Conservation (phyloP, 2,113 vertebrate species). For the Caranx ignobilis region DNA sequence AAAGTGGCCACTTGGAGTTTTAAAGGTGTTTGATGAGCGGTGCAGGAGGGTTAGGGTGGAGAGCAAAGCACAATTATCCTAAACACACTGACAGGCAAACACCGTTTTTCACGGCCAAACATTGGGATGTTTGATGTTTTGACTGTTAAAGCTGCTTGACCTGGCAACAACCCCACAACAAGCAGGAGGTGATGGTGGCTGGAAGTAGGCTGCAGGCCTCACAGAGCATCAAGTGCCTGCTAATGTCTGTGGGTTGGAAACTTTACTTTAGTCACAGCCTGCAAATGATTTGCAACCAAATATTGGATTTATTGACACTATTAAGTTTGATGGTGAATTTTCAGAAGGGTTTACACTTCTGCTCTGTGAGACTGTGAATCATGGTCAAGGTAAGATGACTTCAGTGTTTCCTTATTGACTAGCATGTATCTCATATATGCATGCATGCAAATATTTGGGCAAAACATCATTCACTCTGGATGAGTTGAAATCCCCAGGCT, state of each 20-base stretch:
- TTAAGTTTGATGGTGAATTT: neutral
- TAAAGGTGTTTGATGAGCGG: neutral
- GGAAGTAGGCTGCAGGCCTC: neutral
- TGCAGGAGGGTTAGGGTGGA: no score
- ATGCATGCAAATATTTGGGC: constrained; percentile 21
- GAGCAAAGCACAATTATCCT: no score
- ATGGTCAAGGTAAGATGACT: constrained; percentile 14
- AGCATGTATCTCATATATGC: constrained; percentile 11
- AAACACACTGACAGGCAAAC: no score
- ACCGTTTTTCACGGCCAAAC: no score
- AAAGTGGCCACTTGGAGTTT: neutral
- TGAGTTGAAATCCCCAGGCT: constrained; percentile 4
- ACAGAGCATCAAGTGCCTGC: neutral
- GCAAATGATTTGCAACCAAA: neutral
- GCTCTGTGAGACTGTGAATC: neutral
- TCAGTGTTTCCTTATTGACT: neutral
- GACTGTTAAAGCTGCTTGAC: neutral
- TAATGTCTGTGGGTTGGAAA: neutral
- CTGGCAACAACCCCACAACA: constrained; percentile 1
- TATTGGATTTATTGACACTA: neutral
- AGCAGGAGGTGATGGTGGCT: neutral
- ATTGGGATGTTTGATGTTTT: no score
- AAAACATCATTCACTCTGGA: constrained; percentile 8
- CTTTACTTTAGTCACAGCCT: neutral
- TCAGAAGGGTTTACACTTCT: no score